Percentiles rank a stretch among this genome's conserved stretches.
These are phyloP conservation scores for Mus caroli DNA, from an alignment of 2,797 vertebrate species.

Conservation along the genomic window DNA sequence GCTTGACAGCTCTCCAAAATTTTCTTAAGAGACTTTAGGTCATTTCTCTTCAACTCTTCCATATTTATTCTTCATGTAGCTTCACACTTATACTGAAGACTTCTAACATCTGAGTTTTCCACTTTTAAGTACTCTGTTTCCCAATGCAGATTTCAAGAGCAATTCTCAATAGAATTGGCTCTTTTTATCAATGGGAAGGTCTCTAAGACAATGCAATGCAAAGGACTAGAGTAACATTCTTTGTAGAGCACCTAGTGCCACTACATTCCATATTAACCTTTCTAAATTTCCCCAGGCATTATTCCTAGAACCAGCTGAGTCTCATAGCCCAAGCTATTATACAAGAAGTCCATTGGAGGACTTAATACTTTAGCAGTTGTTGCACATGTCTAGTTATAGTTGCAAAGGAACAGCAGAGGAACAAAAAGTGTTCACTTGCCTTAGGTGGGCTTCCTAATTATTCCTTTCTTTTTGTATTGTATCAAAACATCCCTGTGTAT, in stretches of 20 bases:
- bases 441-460: not conserved
- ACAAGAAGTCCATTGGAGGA: not conserved
- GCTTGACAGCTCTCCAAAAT: not conserved
- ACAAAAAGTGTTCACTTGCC: not conserved
- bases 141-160: not conserved
- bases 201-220: not conserved
- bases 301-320: not conserved
- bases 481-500: not conserved
- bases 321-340: not conserved
- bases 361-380: not conserved
- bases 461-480: not conserved
- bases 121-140: not conserved
- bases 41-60: not conserved
- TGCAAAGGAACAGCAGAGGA: not conserved
- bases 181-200: not conserved
- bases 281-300: not conserved
- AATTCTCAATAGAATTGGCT: not conserved
- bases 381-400: not conserved
- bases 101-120: not conserved
- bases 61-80: not conserved
- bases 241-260: not conserved
- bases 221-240: fast-evolving
- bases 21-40: not conserved
- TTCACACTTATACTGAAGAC: not conserved
- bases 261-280: no score